A percentile compares a stretch with the other conserved stretches of the same genome.
These are phyloP conservation scores for Temnothorax curvispinosus DNA, from an alignment of 1,140 invertebrate genomes.

Conservation along the genomic window DNA sequence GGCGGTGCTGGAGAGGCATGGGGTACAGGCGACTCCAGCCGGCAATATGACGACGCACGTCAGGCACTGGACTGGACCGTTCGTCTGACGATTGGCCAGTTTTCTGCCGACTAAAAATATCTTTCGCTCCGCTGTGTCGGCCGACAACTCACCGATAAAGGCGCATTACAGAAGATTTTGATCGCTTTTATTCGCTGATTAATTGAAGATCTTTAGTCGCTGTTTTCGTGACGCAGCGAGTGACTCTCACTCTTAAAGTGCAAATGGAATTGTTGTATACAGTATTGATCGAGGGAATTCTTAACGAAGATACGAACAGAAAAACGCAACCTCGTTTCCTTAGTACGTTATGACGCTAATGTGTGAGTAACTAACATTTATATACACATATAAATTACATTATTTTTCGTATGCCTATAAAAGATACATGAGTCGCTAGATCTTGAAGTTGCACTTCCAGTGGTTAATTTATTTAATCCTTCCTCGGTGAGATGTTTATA, in stretches of 20 bases:
- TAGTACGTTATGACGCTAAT: background rate
- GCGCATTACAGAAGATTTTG: background rate
- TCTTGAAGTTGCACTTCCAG: constrained; percentile 22
- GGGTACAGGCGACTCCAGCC: constrained; percentile 63
- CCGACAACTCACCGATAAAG: constrained; percentile 37
- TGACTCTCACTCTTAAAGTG: background rate
- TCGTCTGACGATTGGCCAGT: constrained; percentile 82
- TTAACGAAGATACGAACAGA: background rate
- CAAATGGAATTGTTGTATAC: constrained; percentile 36
- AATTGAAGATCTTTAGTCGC: background rate
- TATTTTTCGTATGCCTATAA: constrained; percentile 35
- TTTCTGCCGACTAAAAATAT: constrained; percentile 52
- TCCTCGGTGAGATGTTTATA: constrained; percentile 19
- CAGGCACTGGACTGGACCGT: constrained; percentile 86
- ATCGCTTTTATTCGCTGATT: background rate
- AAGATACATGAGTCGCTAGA: constrained; percentile 1
- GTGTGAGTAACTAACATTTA: constrained; percentile 8
- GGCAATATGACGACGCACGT: constrained; percentile 72
- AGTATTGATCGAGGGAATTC: constrained; percentile 13
- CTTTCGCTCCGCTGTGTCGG: constrained; percentile 31
- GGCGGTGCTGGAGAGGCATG: constrained; percentile 82
- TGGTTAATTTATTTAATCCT: constrained; percentile 52
- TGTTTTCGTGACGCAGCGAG: background rate
- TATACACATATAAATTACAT: background rate
- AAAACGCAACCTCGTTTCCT: background rate